Conservation (phyloP, 2,888 invertebrate genomes). For the Caenorhabditis afra region DNA sequence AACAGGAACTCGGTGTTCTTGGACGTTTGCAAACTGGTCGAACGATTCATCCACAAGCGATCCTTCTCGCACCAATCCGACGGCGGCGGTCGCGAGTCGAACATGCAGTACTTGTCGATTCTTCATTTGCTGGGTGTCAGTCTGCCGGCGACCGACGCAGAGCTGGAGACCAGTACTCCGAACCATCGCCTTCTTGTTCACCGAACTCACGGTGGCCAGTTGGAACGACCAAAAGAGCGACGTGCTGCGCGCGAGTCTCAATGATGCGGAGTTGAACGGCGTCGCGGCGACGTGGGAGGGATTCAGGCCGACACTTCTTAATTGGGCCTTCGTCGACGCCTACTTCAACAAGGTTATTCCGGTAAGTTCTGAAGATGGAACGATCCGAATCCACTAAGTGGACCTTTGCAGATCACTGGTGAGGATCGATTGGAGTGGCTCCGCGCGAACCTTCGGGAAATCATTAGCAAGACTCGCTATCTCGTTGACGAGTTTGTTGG, state of each 20-base stretch:
- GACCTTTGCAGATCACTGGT: conserved; percentile 61
- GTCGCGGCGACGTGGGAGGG: conserved; percentile 31
- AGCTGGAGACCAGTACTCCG: conserved; percentile 22
- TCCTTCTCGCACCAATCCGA: conserved; percentile 98
- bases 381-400: too few relatives aligned
- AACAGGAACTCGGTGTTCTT: conserved; percentile 56
- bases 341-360: conserved; percentile 68
- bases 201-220: conserved; percentile 55
- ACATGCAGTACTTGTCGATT: conserved; percentile 90
- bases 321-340: conserved; percentile 67
- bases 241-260: conserved; percentile 54
- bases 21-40: conserved; percentile 65
- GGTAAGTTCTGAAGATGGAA: conserved; percentile 41
- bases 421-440: conserved; percentile 66
- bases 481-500: conserved; percentile 61
- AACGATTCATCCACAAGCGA: conserved; percentile 80
- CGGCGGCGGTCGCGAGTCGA: conserved; percentile 83
- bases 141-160: conserved; percentile 52
- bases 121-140: conserved; percentile 65
- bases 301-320: conserved; percentile 44
- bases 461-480: conserved; percentile 54
- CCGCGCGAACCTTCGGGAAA: conserved; percentile 56
- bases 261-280: conserved; percentile 33
- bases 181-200: conserved; percentile 64
- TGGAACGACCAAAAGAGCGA: conserved; percentile 66